Conservation (phyloP, 2,888 invertebrate species). For the Dicranocentrus wangi region DNA sequence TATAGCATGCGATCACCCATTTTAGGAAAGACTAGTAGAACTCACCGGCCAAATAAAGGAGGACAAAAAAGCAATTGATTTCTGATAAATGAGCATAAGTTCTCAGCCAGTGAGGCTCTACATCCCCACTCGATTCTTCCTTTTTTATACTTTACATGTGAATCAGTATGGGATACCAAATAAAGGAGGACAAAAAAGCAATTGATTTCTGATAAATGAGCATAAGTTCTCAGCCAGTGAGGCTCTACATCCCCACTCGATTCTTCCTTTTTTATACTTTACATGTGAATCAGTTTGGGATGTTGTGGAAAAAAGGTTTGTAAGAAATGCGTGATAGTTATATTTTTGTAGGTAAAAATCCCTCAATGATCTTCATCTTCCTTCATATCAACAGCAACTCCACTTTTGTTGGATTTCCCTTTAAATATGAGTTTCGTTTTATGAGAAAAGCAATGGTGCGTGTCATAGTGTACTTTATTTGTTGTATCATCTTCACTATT, state of each 20-base stretch:
- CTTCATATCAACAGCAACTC: not conserved
- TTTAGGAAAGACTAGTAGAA: constrained; percentile 55
- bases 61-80: constrained; percentile 60
- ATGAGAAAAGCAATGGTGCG: not conserved
- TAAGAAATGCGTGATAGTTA: no score
- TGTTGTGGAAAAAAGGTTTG: no score
- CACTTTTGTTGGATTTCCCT: not conserved
- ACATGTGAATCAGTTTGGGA: no score
- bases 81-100: constrained; percentile 59
- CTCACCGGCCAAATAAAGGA: constrained; percentile 47
- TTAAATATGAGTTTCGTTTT: not conserved
- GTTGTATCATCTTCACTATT: not conserved
- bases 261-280: no score
- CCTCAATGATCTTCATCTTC: no score
- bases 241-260: no score
- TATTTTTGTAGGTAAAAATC: no score
- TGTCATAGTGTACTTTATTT: constrained; percentile 8
- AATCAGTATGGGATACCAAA: no score
- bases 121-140: no score
- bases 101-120: not conserved
- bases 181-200: constrained; percentile 54
- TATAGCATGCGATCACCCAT: constrained; percentile 54
- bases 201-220: constrained; percentile 64
- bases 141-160: no score
- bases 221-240: constrained; percentile 12